Evolutionary conservation across 1,140 invertebrate species (phyloP), one percentile per base, ranked within the genome.

Genomic region (Acromyrmex charruanus): DNA sequence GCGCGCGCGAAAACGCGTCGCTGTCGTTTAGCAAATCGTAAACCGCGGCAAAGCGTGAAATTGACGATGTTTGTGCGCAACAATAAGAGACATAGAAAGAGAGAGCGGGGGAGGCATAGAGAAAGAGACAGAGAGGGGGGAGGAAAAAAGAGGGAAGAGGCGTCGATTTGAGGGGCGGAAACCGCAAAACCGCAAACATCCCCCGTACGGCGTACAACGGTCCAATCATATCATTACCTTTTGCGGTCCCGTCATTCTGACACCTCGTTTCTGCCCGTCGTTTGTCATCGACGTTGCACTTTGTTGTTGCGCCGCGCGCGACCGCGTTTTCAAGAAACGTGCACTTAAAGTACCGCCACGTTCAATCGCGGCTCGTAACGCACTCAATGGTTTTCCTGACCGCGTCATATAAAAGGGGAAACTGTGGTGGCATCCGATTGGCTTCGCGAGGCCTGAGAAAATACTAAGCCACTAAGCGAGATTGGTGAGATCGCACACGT

Each of bases 181-280:
- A 95, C 95, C 95, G 72, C 94, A 95, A 95, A 94, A 95, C 94
- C 94, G 88, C 94, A 95, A 91, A 92, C 85, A 93, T 94, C 93
- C 93, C 89, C 90, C 92, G 92, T 94, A 94, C 92, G 91, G 93
- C 93, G 91, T 92, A 92, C 92, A 94, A 92, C 93, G 89, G 90
- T 92, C 80, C 94, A 95, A 95, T 95, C 95, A 95, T 95, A 95
- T 95, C 93, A 95, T 95, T 95, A 95, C 92, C 93, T 93, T 94
- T 74, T 95, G 94, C 93, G 94, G 94, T 94, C 82, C 91, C 89
- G 92, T 93, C 93, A 93, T 93, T 91, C 92, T 91, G 93, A 94
- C 94, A 95, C 94, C 94, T 94, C 94, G 93, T 95, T 94, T 85
- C 86, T 87, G 94, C 91, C 89, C 94, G 92, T 93, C 94, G 94